A percentile compares a stretch with the other conserved stretches of the same genome.
Evolutionary conservation across 1,140 invertebrate genomes (phyloP).

Genomic region (fruit fly (Drosophila melanogaster)): Release_6_plus_ISO1_MT NT_033779.5:17625001-17625500

Average conservation of each 20-base stretch:
- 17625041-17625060: conserved; percentile 36
- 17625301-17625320: conserved; percentile 54
- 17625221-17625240: conserved; percentile 59
- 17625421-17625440: conserved; percentile 40
- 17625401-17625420: conserved; percentile 51
- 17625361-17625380: no score
- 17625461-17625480: conserved; percentile 22
- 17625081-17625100: conserved; percentile 57
- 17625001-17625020: conserved; percentile 42
- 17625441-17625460: conserved; percentile 46
- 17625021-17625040: conserved; percentile 77
- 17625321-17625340: conserved; percentile 19
- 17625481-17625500: conserved; percentile 26
- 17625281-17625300: conserved; percentile 16
- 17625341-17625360: conserved; percentile 41
- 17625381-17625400: conserved; percentile 27
- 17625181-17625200: no score
- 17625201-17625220: conserved; percentile 16
- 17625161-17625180: neutral
- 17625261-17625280: conserved; percentile 55
- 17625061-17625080: conserved; percentile 56
- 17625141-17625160: conserved; percentile 3
- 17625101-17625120: conserved; percentile 61
- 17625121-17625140: conserved; percentile 67
- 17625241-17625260: conserved; percentile 77